A percentile compares a stretch with the other conserved stretches of the same genome.
These are phyloP conservation scores for Propithecus perrieri DNA, from an alignment of 2,797 vertebrate genomes.

Conservation along the genomic window DNA sequence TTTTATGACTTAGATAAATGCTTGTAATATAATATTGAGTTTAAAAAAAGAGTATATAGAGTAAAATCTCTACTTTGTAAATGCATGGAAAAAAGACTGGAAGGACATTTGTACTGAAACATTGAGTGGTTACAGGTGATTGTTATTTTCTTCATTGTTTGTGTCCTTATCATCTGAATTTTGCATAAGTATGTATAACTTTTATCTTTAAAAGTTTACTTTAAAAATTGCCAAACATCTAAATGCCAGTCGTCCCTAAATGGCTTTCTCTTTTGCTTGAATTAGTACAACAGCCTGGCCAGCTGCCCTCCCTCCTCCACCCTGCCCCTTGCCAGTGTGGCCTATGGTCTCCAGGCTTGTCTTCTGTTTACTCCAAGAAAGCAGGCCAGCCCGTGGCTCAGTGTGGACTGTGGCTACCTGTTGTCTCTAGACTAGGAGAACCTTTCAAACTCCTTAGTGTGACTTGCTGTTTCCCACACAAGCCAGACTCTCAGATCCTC, in stretches of 20 bases:
- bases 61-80: neutral
- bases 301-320: too few relatives aligned
- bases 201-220: neutral
- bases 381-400: neutral
- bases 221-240: neutral
- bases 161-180: slow-evolving; percentile 18
- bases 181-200: neutral
- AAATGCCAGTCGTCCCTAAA: neutral
- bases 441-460: neutral
- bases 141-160: neutral
- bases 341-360: neutral
- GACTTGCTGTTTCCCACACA: neutral
- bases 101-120: neutral
- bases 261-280: neutral
- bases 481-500: neutral
- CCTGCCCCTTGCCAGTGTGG: neutral
- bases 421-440: neutral
- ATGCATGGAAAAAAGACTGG: neutral
- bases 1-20: neutral
- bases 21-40: neutral
- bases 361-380: neutral
- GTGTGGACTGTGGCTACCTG: neutral
- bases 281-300: neutral
- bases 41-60: neutral
- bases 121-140: neutral